Conservation (phyloP, 1,140 invertebrate genomes). For the Pectinophora gossypiella region DNA sequence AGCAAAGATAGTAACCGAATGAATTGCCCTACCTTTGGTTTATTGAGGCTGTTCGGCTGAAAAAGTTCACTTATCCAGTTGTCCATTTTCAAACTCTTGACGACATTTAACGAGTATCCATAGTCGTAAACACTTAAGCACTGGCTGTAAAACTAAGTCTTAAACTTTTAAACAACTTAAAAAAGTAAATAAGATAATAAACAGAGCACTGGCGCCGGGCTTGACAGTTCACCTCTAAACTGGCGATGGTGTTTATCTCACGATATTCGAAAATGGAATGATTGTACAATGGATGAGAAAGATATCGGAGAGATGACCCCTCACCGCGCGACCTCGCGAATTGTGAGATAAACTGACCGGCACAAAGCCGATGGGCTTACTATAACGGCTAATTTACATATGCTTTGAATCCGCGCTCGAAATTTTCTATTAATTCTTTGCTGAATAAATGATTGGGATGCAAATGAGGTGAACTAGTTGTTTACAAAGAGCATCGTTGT, state of each 20-base stretch:
- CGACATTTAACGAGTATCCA: too few species aligned
- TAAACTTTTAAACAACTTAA: background rate
- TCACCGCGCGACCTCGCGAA: conserved; percentile 51
- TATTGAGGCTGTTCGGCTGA: conserved; percentile 47
- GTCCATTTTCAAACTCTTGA: conserved; percentile 30
- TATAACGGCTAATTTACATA: conserved; percentile 58
- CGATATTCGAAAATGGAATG: conserved; percentile 53
- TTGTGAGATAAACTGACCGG: conserved; percentile 59
- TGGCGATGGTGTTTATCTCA: conserved; percentile 42
- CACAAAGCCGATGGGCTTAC: conserved; percentile 17
- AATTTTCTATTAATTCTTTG: conserved; percentile 22
- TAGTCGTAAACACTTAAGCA: too few species aligned
- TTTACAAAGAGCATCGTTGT: background rate
- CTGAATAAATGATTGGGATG: conserved; percentile 13
- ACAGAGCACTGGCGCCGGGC: background rate
- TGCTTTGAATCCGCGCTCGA: conserved; percentile 14
- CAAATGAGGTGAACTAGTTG: background rate
- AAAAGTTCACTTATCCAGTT: conserved; percentile 66
- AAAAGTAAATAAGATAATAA: background rate
- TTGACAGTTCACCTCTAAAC: too few species aligned
- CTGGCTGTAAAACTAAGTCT: background rate
- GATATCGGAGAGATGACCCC: conserved; percentile 61
- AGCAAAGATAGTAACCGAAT: too few species aligned
- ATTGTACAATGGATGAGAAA: conserved; percentile 45
- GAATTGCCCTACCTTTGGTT: conserved; percentile 59